phyloP scores from a whole-genome alignment of 2,888 invertebrate species.

The Octodonta nipae region DNA sequence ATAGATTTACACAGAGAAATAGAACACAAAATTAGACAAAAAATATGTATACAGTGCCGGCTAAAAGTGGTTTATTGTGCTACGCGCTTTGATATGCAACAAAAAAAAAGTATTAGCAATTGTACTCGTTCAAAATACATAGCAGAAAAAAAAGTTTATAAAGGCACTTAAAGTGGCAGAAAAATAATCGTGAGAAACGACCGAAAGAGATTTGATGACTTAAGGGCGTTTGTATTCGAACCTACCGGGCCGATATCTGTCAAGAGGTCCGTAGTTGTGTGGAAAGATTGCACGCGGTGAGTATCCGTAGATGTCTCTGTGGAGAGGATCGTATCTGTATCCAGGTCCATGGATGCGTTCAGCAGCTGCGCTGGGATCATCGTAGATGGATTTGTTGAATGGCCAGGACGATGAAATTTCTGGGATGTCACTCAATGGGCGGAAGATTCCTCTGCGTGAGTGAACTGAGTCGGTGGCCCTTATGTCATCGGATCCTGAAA shows the following conservation, averaged over 20 bases:
- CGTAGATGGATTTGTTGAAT: slow-evolving; percentile 74
- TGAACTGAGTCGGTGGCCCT: slow-evolving; percentile 62
- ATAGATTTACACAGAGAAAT: slow-evolving; percentile 13
- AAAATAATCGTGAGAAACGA: slow-evolving; percentile 3
- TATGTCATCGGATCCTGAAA: slow-evolving; percentile 77
- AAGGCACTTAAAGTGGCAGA: slow-evolving; percentile 12
- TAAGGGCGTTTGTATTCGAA: slow-evolving; percentile 27
- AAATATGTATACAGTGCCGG: background rate
- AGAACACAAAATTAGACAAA: slow-evolving; percentile 1
- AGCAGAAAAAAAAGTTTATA: no score
- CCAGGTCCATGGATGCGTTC: slow-evolving; percentile 78
- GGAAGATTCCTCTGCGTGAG: slow-evolving; percentile 48
- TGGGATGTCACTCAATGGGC: slow-evolving; percentile 59
- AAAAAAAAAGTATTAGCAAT: slow-evolving; percentile 12
- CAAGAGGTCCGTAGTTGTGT: slow-evolving; percentile 65
- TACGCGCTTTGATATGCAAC: no score
- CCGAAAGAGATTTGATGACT: background rate
- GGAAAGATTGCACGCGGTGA: slow-evolving; percentile 77
- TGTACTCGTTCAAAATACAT: no score
- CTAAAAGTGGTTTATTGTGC: no score
- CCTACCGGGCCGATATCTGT: slow-evolving; percentile 78
- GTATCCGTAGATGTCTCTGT: slow-evolving; percentile 81
- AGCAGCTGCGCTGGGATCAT: slow-evolving; percentile 65
- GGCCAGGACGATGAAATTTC: slow-evolving; percentile 60
- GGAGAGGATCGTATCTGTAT: slow-evolving; percentile 82